Evolutionary conservation across 2,113 vertebrate genomes (phyloP).

Genomic region (Alexandromys fortis): DNA sequence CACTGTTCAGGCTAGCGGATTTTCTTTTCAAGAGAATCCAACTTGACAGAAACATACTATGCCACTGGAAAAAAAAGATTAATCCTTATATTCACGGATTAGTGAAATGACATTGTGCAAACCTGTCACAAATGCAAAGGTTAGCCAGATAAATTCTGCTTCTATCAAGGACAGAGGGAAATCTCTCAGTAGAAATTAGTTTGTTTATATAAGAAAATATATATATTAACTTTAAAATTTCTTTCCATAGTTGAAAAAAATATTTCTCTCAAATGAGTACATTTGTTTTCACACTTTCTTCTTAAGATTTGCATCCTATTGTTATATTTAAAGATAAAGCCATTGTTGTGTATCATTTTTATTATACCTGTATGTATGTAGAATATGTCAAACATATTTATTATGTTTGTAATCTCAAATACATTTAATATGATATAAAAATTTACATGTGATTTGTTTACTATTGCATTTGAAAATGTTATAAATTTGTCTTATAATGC

Average conservation of each 20-base stretch:
- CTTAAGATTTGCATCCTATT: not conserved
- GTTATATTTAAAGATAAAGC: not conserved
- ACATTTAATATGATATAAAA: not conserved
- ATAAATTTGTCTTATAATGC: not conserved
- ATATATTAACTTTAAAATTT: not conserved
- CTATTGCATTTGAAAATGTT: not conserved
- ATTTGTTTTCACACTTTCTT: not conserved
- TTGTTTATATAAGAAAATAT: not conserved
- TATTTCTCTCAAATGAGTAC: not conserved
- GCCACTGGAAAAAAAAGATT: conserved; percentile 57
- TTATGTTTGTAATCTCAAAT: not conserved
- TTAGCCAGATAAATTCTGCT: conserved; percentile 49
- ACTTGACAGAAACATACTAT: conserved; percentile 64
- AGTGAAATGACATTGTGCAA: conserved; percentile 63
- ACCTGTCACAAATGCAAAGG: conserved; percentile 53
- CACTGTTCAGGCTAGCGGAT: conserved; percentile 56
- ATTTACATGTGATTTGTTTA: not conserved
- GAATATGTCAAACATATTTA: not conserved
- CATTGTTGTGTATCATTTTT: not conserved
- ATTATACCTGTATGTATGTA: not conserved
- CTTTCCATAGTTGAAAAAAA: not conserved
- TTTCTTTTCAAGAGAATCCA: conserved; percentile 64
- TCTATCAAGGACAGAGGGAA: not conserved
- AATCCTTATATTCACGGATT: conserved; percentile 70
- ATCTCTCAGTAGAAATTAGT: not conserved